A percentile compares a stretch with the other conserved stretches of the same genome.
phyloP scores from a whole-genome alignment of 2,888 invertebrate genomes.

The Hyalella azteca region DNA sequence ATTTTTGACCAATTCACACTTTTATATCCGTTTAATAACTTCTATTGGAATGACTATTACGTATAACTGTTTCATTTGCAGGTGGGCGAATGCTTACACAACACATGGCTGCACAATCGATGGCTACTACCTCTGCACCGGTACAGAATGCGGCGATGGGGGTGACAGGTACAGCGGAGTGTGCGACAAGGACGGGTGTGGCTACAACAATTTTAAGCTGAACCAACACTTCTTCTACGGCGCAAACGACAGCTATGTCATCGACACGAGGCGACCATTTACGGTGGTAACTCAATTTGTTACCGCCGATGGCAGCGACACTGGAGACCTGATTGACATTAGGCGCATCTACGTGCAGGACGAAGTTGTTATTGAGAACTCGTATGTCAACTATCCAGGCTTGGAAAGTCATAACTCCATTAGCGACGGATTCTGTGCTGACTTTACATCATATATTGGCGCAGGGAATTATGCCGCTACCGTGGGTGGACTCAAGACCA shows the following conservation, averaged over 20 bases:
- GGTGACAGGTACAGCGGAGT: constrained; percentile 53
- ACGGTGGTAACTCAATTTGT: constrained; percentile 58
- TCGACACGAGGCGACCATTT: constrained; percentile 47
- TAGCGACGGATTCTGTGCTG: not conserved
- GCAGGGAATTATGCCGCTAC: not conserved
- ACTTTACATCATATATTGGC: not conserved
- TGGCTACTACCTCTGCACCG: constrained; percentile 46
- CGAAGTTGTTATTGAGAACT: constrained; percentile 49
- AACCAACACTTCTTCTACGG: constrained; percentile 52
- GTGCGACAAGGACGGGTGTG: constrained; percentile 58
- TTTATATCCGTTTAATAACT: not conserved
- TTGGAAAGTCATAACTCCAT: not conserved
- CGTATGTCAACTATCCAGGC: not conserved
- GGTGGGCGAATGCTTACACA: not conserved
- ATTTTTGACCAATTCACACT: not conserved
- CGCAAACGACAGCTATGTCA: constrained; percentile 33
- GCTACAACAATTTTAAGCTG: constrained; percentile 43
- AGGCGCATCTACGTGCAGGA: constrained; percentile 52
- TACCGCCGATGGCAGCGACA: constrained; percentile 54
- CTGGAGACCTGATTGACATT: constrained; percentile 55
- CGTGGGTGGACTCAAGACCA: not conserved
- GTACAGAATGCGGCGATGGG: constrained; percentile 55
- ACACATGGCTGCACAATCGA: not conserved
- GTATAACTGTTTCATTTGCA: no score
- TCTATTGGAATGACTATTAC: not conserved